A percentile compares a stretch with the other conserved stretches of the same genome.
Conservation (phyloP, 53 echinoderm and acorn worm species). For the Echinometra lucunter region DNA sequence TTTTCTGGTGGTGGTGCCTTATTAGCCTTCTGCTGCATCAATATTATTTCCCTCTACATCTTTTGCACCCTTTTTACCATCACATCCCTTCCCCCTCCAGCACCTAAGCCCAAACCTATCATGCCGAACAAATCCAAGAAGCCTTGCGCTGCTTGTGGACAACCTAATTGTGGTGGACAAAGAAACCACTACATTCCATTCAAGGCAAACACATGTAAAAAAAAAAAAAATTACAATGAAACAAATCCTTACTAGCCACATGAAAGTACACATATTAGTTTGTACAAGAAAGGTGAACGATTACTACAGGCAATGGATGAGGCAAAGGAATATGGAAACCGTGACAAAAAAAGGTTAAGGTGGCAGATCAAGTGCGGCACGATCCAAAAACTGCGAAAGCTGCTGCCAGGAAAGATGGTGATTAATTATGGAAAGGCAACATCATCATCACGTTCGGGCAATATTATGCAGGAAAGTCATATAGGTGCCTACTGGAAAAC, state of each 20-base stretch:
- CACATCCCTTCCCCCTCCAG: slow-evolving; percentile 18
- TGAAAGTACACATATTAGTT: slow-evolving; percentile 33
- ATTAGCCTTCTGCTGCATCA: slow-evolving; percentile 38
- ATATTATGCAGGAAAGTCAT: slow-evolving; percentile 44
- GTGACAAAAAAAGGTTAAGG: background rate
- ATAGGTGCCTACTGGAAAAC: slow-evolving; percentile 71
- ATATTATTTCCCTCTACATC: background rate
- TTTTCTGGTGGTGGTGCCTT: slow-evolving; percentile 54
- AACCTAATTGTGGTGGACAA: slow-evolving; percentile 40
- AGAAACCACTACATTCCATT: background rate
- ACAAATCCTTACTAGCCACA: slow-evolving; percentile 38
- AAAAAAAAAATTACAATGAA: no score
- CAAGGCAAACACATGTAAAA: no score
- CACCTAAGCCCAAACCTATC: background rate
- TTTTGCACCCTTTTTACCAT: background rate
- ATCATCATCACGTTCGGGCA: background rate
- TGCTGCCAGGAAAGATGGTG: slow-evolving; percentile 17
- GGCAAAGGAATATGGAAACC: background rate
- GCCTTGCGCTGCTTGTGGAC: slow-evolving; percentile 42
- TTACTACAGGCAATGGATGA: background rate
- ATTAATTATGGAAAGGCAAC: slow-evolving; percentile 56
- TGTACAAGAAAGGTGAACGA: slow-evolving; percentile 47
- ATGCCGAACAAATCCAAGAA: slow-evolving; percentile 59
- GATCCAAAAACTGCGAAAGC: slow-evolving; percentile 47
- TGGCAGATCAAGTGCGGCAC: background rate